Evolutionary conservation across 2,797 vertebrate species (phyloP).

Genomic region (Limnodromus scolopaceus): DNA sequence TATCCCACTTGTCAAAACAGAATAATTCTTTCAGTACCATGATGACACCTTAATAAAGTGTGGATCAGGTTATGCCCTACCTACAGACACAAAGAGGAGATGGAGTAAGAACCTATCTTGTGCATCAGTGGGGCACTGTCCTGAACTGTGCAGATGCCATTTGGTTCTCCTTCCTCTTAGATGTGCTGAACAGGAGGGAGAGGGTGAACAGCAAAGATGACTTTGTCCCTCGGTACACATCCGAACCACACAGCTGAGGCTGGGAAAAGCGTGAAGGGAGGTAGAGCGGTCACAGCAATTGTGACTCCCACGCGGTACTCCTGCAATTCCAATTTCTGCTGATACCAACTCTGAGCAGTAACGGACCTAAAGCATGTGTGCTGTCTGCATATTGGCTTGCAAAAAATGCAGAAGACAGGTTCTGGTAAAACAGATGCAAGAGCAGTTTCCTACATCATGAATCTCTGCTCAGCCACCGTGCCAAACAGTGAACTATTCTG

Average conservation of each 20-base stretch:
- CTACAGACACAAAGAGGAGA: not conserved
- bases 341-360: not conserved
- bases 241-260: not conserved
- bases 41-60: not conserved
- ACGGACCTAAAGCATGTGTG: not conserved
- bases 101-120: not conserved
- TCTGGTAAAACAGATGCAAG: not conserved
- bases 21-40: not conserved
- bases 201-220: not conserved
- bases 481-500: not conserved
- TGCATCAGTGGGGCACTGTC: not conserved
- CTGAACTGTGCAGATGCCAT: not conserved
- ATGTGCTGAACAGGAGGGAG: fast-evolving
- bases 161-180: not conserved
- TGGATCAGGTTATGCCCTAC: not conserved
- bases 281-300: not conserved
- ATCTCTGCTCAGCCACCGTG: not conserved
- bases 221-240: not conserved
- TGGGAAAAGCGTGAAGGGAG: not conserved
- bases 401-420: not conserved
- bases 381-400: not conserved
- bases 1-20: not conserved
- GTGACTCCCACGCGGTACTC: not conserved
- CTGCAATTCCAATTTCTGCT: not conserved
- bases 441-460: not conserved